Evolutionary conservation across 2,113 vertebrate genomes (phyloP).

Genomic region (Columba janthina): DNA sequence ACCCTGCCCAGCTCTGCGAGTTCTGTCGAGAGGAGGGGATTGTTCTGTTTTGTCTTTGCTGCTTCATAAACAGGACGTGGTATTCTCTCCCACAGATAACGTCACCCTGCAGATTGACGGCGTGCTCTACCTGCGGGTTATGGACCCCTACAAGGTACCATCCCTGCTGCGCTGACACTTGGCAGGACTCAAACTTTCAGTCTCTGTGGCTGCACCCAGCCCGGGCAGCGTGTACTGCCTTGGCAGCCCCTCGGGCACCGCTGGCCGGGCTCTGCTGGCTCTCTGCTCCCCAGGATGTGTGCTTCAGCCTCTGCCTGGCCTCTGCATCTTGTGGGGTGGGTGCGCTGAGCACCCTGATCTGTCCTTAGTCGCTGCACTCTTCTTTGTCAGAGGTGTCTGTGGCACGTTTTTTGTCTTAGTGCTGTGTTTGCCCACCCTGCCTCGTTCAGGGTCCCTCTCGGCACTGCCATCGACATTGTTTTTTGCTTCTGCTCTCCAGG

Average conservation of each 20-base stretch:
- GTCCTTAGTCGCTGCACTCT: neutral
- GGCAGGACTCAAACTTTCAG: neutral
- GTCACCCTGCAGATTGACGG: constrained; percentile 96
- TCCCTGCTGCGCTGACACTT: rapidly evolving
- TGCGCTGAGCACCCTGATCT: too few species aligned
- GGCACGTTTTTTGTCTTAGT: neutral
- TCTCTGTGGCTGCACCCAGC: neutral
- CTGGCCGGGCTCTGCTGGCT: neutral
- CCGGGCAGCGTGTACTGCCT: neutral
- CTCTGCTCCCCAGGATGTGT: too few species aligned
- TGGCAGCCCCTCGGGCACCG: neutral
- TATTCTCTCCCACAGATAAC: constrained; percentile 80
- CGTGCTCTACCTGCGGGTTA: constrained; percentile 92
- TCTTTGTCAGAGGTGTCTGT: rapidly evolving
- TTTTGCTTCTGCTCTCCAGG: constrained; percentile 58
- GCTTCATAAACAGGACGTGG: neutral
- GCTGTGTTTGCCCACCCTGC: neutral
- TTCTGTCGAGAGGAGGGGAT: rapidly evolving
- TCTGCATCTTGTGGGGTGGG: neutral
- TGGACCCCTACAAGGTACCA: constrained; percentile 93
- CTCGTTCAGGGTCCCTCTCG: neutral
- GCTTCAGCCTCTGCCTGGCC: neutral
- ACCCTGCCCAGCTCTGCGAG: neutral
- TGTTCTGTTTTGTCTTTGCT: rapidly evolving
- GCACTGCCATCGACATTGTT: neutral